A percentile compares a stretch with the other conserved stretches of the same genome.
phyloP scores from a whole-genome alignment of 1,140 invertebrate species.

The Lethocerus indicus region DNA sequence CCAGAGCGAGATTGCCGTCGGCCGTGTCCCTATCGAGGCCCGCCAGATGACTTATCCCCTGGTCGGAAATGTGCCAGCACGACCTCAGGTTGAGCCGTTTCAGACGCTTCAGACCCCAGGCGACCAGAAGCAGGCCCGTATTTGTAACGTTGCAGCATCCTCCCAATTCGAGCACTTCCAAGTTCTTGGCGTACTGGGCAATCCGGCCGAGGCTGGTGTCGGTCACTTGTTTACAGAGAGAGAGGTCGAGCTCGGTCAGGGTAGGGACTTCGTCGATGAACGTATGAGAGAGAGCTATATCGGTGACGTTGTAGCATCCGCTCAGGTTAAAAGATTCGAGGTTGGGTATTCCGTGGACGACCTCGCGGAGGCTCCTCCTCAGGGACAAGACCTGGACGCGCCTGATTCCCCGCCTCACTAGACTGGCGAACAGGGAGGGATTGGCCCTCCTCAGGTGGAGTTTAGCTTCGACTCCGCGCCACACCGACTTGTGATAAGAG shows the following conservation, averaged over 20 bases:
- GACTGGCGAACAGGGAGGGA: conserved; percentile 64
- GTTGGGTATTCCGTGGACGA: conserved; percentile 69
- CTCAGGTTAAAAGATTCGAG: conserved; percentile 75
- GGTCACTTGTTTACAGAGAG: conserved; percentile 86
- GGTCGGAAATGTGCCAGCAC: conserved; percentile 80
- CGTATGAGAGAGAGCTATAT: conserved; percentile 60
- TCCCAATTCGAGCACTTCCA: conserved; percentile 73
- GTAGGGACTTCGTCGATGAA: conserved; percentile 53
- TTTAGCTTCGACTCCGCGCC: conserved; percentile 81
- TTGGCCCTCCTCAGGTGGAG: conserved; percentile 70
- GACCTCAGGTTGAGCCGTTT: conserved; percentile 72
- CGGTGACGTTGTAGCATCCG: conserved; percentile 84
- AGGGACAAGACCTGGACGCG: conserved; percentile 79
- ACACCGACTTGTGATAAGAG: conserved; percentile 78
- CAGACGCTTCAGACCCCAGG: conserved; percentile 69
- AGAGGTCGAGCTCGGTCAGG: conserved; percentile 67
- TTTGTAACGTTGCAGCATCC: conserved; percentile 85
- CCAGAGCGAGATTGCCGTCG: conserved; percentile 45
- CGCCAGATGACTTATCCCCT: conserved; percentile 71
- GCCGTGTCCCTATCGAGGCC: conserved; percentile 47
- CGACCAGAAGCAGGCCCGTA: conserved; percentile 62
- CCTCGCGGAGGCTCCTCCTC: conserved; percentile 64
- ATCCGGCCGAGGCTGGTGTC: conserved; percentile 69
- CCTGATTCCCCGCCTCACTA: conserved; percentile 73
- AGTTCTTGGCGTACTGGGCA: conserved; percentile 67